A percentile compares a stretch with the other conserved stretches of the same genome.
Evolutionary conservation across 2,888 invertebrate species (phyloP).

Genomic region (Dasysyrphus albostriatus): DNA sequence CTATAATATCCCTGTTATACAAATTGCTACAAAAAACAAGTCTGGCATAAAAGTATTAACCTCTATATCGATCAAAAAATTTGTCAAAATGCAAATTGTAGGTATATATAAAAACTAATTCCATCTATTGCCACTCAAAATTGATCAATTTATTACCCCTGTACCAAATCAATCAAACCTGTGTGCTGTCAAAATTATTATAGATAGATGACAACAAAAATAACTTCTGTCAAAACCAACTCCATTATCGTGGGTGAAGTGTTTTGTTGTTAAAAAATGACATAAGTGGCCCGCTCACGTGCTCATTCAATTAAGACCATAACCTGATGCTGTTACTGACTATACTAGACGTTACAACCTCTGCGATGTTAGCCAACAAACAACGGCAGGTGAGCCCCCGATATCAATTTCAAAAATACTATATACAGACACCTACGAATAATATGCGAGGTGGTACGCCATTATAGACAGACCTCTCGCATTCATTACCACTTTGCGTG

Average conservation of each 20-base stretch:
- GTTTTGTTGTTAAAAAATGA: conserved; percentile 30
- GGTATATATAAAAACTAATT: background rate
- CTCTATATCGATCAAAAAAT: background rate
- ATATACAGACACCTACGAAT: conserved; percentile 53
- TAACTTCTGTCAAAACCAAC: conserved; percentile 1
- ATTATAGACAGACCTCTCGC: conserved; percentile 19
- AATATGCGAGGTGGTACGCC: conserved; percentile 25
- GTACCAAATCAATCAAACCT: conserved; percentile 30
- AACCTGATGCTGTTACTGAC: background rate
- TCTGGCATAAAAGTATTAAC: background rate
- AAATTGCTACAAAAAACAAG: background rate
- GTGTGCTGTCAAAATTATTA: background rate
- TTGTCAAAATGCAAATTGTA: conserved; percentile 12
- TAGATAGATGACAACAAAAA: background rate
- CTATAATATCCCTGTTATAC: background rate
- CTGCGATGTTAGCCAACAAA: conserved; percentile 5
- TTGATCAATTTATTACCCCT: conserved; percentile 21
- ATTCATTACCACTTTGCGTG: conserved; percentile 7
- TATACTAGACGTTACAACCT: background rate
- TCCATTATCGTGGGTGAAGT: conserved; percentile 27
- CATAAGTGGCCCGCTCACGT: conserved; percentile 48
- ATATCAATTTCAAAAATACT: conserved; percentile 51
- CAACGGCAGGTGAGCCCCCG: conserved; percentile 33
- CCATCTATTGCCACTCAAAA: background rate
- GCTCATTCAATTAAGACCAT: conserved; percentile 50